Evolutionary conservation across 2,797 vertebrate species (phyloP).

Genomic region (Hephaestus fuliginosus): DNA sequence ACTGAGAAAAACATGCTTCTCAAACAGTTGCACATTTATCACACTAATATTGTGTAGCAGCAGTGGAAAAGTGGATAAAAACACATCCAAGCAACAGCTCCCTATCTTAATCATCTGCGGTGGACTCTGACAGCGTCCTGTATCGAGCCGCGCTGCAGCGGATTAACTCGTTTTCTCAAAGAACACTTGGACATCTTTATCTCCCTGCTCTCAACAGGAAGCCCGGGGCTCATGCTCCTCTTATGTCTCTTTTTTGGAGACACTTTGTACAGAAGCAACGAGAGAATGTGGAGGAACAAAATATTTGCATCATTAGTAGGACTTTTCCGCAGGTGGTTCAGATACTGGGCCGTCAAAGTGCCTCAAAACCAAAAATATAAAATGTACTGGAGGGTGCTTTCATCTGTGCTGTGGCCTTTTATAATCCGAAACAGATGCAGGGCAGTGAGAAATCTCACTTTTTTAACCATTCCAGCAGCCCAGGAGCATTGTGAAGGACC

Average conservation of each 20-base stretch:
- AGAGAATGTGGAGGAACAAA: slow-evolving; percentile 10
- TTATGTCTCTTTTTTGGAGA: neutral
- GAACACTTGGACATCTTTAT: slow-evolving; percentile 48
- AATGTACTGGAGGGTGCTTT: slow-evolving; percentile 10
- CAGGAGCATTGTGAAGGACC: neutral
- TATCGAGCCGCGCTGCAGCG: neutral
- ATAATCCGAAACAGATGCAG: neutral
- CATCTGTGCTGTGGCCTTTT: slow-evolving; percentile 12
- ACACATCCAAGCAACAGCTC: slow-evolving; percentile 21
- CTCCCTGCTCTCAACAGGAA: slow-evolving; percentile 12
- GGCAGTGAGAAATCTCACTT: neutral
- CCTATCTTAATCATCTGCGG: slow-evolving; percentile 48
- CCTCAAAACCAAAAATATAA: slow-evolving; percentile 19
- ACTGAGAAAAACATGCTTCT: neutral
- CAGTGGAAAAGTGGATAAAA: slow-evolving; percentile 35
- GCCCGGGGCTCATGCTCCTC: neutral
- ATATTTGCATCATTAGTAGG: slow-evolving; percentile 46
- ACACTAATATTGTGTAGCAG: slow-evolving; percentile 31
- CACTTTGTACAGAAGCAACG: neutral
- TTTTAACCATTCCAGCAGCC: neutral
- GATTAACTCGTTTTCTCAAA: slow-evolving; percentile 47
- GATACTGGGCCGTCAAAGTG: slow-evolving; percentile 10
- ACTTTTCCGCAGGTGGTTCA: slow-evolving; percentile 26
- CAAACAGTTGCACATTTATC: slow-evolving; percentile 26
- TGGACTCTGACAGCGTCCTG: slow-evolving; percentile 43